These are phyloP conservation scores for Enhydra lutris DNA, from an alignment of 2,113 vertebrate genomes.

Conservation along the genomic window DNA sequence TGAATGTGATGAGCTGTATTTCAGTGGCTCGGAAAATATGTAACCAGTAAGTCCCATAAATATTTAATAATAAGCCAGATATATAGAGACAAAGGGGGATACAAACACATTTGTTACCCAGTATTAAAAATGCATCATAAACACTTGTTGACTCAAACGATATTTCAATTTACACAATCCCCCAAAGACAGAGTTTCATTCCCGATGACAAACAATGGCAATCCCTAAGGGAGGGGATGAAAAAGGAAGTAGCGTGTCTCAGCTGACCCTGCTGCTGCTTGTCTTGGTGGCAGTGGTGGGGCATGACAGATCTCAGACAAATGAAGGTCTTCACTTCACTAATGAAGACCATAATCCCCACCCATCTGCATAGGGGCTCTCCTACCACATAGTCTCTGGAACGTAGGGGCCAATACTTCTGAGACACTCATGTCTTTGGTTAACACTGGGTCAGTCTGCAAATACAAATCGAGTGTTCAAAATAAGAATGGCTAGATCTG, in stretches of 20 bases:
- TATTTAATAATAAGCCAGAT: slow-evolving; percentile 66
- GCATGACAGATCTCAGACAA: background rate
- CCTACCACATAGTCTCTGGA: background rate
- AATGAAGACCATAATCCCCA: background rate
- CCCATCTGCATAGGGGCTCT: background rate
- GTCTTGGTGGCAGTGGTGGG: background rate
- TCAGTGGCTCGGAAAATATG: slow-evolving; percentile 59
- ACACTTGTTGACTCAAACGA: slow-evolving; percentile 65
- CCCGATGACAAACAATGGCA: slow-evolving; percentile 23
- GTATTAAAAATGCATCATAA: slow-evolving; percentile 66
- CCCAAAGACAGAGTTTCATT: slow-evolving; percentile 37
- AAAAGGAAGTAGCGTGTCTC: background rate
- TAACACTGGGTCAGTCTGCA: background rate
- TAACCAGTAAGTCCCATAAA: slow-evolving; percentile 64
- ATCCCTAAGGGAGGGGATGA: background rate
- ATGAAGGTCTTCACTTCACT: background rate
- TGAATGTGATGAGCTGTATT: slow-evolving; percentile 42
- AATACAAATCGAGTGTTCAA: background rate
- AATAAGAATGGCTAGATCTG: slow-evolving; percentile 9
- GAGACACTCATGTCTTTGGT: background rate
- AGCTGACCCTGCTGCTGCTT: background rate
- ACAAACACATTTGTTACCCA: slow-evolving; percentile 47
- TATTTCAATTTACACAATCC: slow-evolving; percentile 43
- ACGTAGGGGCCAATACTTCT: background rate
- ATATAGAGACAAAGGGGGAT: slow-evolving; percentile 56